phyloP scores from a whole-genome alignment of 2,888 invertebrate species.

The Luperina testacea region DNA sequence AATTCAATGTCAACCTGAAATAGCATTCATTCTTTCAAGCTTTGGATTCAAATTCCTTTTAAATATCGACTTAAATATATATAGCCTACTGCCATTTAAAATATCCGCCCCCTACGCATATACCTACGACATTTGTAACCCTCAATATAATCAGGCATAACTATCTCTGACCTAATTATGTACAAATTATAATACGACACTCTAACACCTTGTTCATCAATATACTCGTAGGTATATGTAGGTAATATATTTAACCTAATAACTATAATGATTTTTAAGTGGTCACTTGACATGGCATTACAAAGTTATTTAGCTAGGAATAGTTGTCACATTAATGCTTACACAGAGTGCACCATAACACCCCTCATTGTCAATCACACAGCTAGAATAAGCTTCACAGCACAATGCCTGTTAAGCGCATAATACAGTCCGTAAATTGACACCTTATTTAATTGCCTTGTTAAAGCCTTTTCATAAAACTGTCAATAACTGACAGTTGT shows the following conservation, averaged over 20 bases:
- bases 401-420: not conserved
- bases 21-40: not conserved
- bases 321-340: not conserved
- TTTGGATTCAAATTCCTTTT: not conserved
- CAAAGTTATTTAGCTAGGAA: not conserved
- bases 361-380: too few relatives aligned
- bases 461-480: not conserved
- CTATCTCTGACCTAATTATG: conserved; percentile 24
- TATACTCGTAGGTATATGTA: not conserved
- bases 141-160: not conserved
- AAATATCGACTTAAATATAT: not conserved
- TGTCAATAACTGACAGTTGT: not conserved
- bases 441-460: not conserved
- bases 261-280: conserved; percentile 1
- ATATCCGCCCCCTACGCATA: not conserved
- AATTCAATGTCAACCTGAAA: not conserved
- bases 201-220: not conserved
- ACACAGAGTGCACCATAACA: not conserved
- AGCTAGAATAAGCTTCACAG: not conserved
- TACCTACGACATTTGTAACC: too few relatives aligned
- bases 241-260: not conserved
- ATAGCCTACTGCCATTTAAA: not conserved
- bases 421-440: too few relatives aligned
- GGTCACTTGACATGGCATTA: not conserved
- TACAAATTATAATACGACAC: not conserved